Evolutionary conservation across 1,140 invertebrate genomes (phyloP), one percentile per base, ranked within the genome.

Genomic region (Drosophila sechellia): DNA sequence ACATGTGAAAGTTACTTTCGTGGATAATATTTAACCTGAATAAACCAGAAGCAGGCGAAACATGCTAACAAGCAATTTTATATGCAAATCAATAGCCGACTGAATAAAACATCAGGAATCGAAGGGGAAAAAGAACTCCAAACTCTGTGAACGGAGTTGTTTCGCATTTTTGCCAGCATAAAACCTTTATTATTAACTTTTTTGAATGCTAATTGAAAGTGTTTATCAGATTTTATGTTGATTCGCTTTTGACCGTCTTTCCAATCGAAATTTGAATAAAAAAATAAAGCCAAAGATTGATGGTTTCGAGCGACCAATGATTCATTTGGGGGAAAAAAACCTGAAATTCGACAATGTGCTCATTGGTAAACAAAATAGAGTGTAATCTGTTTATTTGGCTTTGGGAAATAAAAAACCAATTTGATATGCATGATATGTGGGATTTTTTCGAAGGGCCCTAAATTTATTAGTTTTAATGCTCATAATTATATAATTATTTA

Each of bases 401-500:
- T 54, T 48, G 35, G 34, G 35, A 37, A 79, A 70, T 66, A 66
- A 58, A 39, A 42, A 39, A 48, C 13, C 37, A 60, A 56, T 61
- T 58, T 34, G 45, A 53, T 57, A 39, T 66, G 35, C 54, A 34
- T 58, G 17, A 53, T 65, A 40, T 52, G 42, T 39, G 34, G 35
- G 46, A 53, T 50, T 56, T 61, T 61, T 40, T 22, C 31, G 31
- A 8, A 57, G 57, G 5, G 8, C 60, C 57, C 53, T 46, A 53
- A 43, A 49, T 72, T 54, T 59, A 59, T 74, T 57, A 54, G 35
- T 39, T 57, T 25, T 68, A 68, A 72, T 81, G 42, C 43, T 43
- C 42, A 37, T 77, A 86, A 78, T 87, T 78, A 87, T 81, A 57
- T 81, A 87, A 81, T 86, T 87, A 87, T 70, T 81, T 34, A 78